A percentile compares a stretch with the other conserved stretches of the same genome.
These are phyloP conservation scores for Harlomillsia oculata DNA, from an alignment of 1,140 invertebrate genomes.

Conservation along the genomic window DNA sequence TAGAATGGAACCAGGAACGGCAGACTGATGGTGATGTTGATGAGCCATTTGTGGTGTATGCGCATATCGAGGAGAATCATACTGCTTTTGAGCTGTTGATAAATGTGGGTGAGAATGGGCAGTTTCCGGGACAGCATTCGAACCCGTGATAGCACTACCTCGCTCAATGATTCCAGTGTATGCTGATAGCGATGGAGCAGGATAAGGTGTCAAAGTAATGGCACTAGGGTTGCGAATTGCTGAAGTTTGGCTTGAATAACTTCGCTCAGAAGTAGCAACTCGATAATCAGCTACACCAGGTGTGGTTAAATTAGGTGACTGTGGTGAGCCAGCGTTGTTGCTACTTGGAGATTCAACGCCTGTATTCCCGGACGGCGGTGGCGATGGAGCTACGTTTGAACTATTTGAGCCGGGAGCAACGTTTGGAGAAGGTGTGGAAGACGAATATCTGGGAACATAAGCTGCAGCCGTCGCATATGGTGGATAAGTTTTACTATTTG, in stretches of 20 bases:
- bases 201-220: no score
- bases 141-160: no score
- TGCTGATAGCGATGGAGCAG: no score
- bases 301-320: conserved; percentile 9
- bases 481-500: conserved; percentile 2
- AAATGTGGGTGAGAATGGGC: conserved; percentile 11
- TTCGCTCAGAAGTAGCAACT: neutral
- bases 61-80: conserved; percentile 1
- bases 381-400: conserved; percentile 4
- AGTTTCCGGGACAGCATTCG: no score
- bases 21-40: conserved; percentile 2
- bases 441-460: conserved; percentile 19
- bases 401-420: conserved; percentile 13
- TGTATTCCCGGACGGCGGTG: conserved; percentile 1
- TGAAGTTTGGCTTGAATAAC: no score
- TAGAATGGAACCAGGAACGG: conserved; percentile 20
- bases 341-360: conserved; percentile 18
- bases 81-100: neutral
- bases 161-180: no score
- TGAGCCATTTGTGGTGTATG: conserved; percentile 2
- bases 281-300: conserved; percentile 1
- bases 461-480: neutral
- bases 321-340: conserved; percentile 12
- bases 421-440: conserved; percentile 19
- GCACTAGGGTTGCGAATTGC: no score